Percentiles rank a stretch among this genome's conserved stretches.
These are phyloP conservation scores for Agrochola lychnidis DNA, from an alignment of 2,888 invertebrate genomes.

Conservation along the genomic window DNA sequence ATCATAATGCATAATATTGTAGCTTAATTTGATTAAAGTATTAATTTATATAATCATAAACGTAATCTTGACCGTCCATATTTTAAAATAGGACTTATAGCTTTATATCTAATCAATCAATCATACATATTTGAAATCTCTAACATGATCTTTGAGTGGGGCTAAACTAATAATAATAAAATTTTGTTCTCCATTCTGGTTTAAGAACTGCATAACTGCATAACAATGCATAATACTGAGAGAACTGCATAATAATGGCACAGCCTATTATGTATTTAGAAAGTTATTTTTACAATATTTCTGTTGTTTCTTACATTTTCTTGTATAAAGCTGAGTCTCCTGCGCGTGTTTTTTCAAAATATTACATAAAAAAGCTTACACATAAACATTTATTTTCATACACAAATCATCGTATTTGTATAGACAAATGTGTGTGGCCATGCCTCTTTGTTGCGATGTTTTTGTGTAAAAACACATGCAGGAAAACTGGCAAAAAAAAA, in stretches of 20 bases:
- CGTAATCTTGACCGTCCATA: slow-evolving; percentile 47
- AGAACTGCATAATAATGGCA: background rate
- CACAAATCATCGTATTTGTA: too few relatives aligned
- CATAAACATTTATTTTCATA: too few relatives aligned
- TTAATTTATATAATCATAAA: slow-evolving; percentile 18
- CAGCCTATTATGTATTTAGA: too few relatives aligned
- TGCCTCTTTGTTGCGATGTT: too few relatives aligned
- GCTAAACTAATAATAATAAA: background rate
- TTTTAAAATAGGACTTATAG: background rate
- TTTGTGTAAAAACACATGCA: too few relatives aligned
- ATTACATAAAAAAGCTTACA: too few relatives aligned
- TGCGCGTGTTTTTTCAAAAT: too few relatives aligned
- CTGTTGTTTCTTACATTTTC: background rate
- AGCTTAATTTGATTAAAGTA: slow-evolving; percentile 22
- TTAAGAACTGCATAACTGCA: background rate
- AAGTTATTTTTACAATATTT: background rate
- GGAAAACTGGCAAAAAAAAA: too few relatives aligned
- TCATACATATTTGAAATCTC: slow-evolving; percentile 18
- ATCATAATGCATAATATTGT: slow-evolving; percentile 10
- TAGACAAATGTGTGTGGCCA: too few relatives aligned
- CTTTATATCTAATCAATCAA: slow-evolving; percentile 4
- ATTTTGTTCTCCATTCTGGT: background rate
- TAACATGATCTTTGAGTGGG: slow-evolving; percentile 3
- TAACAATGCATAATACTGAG: too few relatives aligned
- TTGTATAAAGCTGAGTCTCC: too few relatives aligned